A percentile compares a stretch with the other conserved stretches of the same genome.
phyloP scores from a whole-genome alignment of 2,113 vertebrate genomes.

The Pelmatolapia mariae region DNA sequence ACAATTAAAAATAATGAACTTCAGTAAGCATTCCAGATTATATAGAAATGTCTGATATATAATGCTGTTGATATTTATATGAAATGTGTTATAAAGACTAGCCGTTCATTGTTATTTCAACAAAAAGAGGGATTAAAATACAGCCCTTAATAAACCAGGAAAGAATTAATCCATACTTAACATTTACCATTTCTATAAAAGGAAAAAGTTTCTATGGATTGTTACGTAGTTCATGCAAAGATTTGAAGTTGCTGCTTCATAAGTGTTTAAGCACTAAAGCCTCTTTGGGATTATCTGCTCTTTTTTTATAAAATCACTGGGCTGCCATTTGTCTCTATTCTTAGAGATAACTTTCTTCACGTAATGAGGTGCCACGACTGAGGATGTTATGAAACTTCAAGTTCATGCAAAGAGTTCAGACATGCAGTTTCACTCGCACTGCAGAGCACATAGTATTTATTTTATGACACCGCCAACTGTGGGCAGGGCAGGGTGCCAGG shows the following conservation, averaged over 20 bases:
- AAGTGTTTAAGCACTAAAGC: background rate
- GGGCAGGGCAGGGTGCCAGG: conserved; percentile 25
- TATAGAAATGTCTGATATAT: background rate
- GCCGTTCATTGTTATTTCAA: background rate
- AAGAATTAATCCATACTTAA: background rate
- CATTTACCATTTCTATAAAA: fast-evolving
- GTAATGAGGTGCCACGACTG: conserved; percentile 33
- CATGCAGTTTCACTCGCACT: conserved; percentile 23
- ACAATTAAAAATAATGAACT: background rate
- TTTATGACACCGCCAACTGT: conserved; percentile 53
- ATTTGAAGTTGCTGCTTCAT: background rate
- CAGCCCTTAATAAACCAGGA: background rate
- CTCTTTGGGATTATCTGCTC: background rate
- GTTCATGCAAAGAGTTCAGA: conserved; percentile 25
- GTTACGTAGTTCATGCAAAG: background rate
- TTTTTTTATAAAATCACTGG: background rate
- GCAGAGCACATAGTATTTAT: conserved; percentile 46
- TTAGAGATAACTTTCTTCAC: background rate
- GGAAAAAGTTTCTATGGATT: background rate
- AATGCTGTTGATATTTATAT: background rate
- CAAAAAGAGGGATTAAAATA: background rate
- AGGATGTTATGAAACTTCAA: conserved; percentile 41
- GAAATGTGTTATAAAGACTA: background rate
- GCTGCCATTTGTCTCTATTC: background rate
- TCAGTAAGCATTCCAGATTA: background rate